Evolutionary conservation across 2,797 vertebrate genomes (phyloP), one percentile per base, ranked within the genome.

Genomic region (Poecilia gillii): DNA sequence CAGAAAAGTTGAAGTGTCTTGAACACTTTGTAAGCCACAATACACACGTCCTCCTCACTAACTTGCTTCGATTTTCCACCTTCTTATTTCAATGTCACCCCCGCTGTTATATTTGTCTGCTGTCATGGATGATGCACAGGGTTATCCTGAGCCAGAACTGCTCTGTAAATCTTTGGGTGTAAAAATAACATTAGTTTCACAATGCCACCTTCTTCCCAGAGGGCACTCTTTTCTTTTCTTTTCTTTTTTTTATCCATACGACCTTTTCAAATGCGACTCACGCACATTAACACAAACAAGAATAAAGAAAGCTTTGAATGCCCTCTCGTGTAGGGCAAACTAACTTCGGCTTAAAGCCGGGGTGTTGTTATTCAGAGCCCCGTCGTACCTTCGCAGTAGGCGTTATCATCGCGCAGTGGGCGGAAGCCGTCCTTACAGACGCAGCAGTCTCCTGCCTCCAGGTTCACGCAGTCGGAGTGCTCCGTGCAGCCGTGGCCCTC

Each of bases 321-420:
- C 51, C 12, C 41, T 45, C 53, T 73, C 49, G 33, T 25, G 1
- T 53, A 82, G 74, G 80, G 57, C 70, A 75, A 78, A 84, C 57
- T 59, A 76, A 84, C 72, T 70, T 83, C 14, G 70, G 71, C 43
- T 81, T 16, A 77, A 81, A 77, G 80, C 86, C 77, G 62, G 20
- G 46, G 53, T 73, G 2, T 81, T 83, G 76, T 78, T 55, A 81
- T 80, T 81, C 64, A 59, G 70, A 82, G 72, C 45, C 45, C 31
- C 59, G 77, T 31, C 14, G 78, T 96, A 99, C 98, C 98, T 98
- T 99, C 97, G 83, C 98, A 99, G 94, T 99, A 99, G 82, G 97
- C 98, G 41, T 96, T 98, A 94, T 99, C 98, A 46, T 98, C 97
- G 36, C 98, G 95, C 78, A 99, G 97, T 23, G 98, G 95, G 76